phyloP scores from a whole-genome alignment of 2,888 invertebrate genomes.

The Acanthopleura granulata region DNA sequence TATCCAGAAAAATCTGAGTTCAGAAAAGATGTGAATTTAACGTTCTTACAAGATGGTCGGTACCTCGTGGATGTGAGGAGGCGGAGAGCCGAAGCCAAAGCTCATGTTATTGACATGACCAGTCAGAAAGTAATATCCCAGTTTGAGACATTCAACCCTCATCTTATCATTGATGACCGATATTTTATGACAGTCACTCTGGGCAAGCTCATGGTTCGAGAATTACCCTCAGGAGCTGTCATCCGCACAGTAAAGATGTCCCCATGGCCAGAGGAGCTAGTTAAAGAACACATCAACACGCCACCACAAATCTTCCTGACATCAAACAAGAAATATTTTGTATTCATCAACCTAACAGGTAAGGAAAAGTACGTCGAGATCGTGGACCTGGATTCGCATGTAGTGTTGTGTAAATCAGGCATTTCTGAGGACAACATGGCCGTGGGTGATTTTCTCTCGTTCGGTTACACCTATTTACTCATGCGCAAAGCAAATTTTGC shows the following conservation, averaged over 20 bases:
- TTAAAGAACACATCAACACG: slow-evolving; percentile 5
- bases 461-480: neutral
- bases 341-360: slow-evolving; percentile 10
- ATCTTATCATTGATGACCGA: neutral
- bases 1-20: neutral
- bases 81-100: neutral
- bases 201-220: neutral
- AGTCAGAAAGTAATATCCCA: neutral
- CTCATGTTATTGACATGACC: neutral
- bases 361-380: neutral
- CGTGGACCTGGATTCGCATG: neutral
- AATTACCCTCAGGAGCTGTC: neutral
- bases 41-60: neutral
- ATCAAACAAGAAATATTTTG: neutral
- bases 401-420: neutral
- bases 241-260: neutral
- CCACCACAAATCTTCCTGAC: neutral
- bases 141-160: neutral
- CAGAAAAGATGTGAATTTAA: slow-evolving; percentile 2
- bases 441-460: neutral
- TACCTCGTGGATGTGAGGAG: slow-evolving; percentile 8
- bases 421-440: neutral
- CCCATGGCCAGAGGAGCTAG: slow-evolving; percentile 8
- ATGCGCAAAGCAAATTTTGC: neutral
- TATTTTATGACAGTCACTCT: neutral